Conservation (phyloP, 1,140 invertebrate genomes). For the Thereuonema tuberculata region DNA sequence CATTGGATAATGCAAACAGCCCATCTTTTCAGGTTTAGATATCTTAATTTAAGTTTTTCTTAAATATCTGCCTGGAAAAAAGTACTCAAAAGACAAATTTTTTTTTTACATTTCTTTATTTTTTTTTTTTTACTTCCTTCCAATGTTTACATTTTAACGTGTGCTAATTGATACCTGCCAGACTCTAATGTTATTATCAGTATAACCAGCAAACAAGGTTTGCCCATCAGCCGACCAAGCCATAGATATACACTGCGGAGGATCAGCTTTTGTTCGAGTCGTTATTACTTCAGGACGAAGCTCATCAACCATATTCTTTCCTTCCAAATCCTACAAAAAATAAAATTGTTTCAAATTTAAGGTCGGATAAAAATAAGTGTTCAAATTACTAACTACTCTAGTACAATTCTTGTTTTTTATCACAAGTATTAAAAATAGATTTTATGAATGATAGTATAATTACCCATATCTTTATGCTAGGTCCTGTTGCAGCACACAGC, state of each 20-base stretch:
- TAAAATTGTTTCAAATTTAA: slow-evolving; percentile 15
- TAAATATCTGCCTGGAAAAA: too few relatives aligned
- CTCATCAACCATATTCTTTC: slow-evolving; percentile 98
- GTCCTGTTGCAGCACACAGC: slow-evolving; percentile 98
- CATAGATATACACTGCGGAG: slow-evolving; percentile 90
- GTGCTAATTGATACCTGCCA: slow-evolving; percentile 67
- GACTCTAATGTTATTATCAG: slow-evolving; percentile 94
- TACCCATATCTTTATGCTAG: slow-evolving; percentile 97
- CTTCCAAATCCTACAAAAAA: slow-evolving; percentile 75
- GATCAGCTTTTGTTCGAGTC: slow-evolving; percentile 58
- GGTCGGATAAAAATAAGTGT: too few relatives aligned
- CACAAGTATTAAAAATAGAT: neutral
- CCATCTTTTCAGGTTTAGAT: too few relatives aligned
- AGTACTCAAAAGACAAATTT: neutral
- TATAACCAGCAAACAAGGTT: slow-evolving; percentile 97
- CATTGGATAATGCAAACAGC: too few relatives aligned
- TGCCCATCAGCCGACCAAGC: slow-evolving; percentile 99
- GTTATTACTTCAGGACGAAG: slow-evolving; percentile 83
- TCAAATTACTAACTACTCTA: too few relatives aligned
- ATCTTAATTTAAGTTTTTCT: too few relatives aligned
- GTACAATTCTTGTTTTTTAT: neutral
- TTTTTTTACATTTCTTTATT: neutral
- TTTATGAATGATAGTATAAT: too few relatives aligned
- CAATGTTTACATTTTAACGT: slow-evolving; percentile 4
- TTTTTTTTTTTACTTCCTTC: slow-evolving; percentile 3